Percentiles rank a stretch among this genome's conserved stretches.
Conservation (phyloP, 2,888 invertebrate species). For the Tromatobia lineatoria region DNA sequence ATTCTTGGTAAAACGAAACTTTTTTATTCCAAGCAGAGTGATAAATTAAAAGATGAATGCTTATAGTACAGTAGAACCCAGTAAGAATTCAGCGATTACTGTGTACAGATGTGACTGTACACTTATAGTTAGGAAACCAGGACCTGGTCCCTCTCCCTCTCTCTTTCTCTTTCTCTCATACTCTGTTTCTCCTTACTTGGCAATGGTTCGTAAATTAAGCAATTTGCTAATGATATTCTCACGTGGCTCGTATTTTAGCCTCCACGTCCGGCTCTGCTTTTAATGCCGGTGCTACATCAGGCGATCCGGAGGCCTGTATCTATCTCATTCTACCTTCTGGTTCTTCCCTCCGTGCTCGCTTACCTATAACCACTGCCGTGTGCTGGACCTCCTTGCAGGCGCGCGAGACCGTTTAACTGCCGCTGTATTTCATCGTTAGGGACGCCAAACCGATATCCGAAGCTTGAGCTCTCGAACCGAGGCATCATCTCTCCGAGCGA, state of each 20-base stretch:
- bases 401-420: constrained; percentile 77
- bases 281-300: constrained; percentile 81
- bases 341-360: constrained; percentile 43
- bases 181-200: constrained; percentile 51
- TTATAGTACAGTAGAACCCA: constrained; percentile 6
- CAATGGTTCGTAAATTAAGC: constrained; percentile 83
- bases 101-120: constrained; percentile 21
- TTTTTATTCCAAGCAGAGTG: constrained; percentile 23
- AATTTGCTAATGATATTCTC: constrained; percentile 85
- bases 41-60: constrained; percentile 52
- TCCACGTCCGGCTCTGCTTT: constrained; percentile 79
- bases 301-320: constrained; percentile 70
- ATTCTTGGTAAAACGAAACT: constrained; percentile 28
- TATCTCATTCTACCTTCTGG: constrained; percentile 56
- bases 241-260: constrained; percentile 83
- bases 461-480: constrained; percentile 59
- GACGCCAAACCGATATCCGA: constrained; percentile 76
- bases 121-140: constrained; percentile 3
- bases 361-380: constrained; percentile 29
- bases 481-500: constrained; percentile 61
- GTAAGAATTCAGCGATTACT: constrained; percentile 14
- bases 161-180: neutral
- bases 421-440: constrained; percentile 78
- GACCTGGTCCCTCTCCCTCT: constrained; percentile 15
- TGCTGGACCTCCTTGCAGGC: constrained; percentile 76